Conservation (phyloP, 2,113 vertebrate genomes). For the Pyxicephalus adspersus region DNA sequence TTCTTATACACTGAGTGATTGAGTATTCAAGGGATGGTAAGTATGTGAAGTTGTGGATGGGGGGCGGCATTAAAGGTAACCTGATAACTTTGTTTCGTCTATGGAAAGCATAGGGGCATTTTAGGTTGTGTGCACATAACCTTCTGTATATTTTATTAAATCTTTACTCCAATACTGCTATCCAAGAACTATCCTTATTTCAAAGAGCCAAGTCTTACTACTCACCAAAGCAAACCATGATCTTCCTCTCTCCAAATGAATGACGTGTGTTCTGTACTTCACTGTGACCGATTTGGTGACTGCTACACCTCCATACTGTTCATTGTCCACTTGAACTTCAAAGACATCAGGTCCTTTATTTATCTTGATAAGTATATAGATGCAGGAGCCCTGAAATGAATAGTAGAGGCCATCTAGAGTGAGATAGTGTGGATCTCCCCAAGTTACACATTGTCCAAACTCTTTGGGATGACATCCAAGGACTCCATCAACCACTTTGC, state of each 20-base stretch:
- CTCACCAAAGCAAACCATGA: constrained; percentile 67
- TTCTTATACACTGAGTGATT: too few relatives aligned
- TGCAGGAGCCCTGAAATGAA: constrained; percentile 75
- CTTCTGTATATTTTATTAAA: too few relatives aligned
- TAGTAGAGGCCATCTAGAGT: constrained; percentile 70
- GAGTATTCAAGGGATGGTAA: too few relatives aligned
- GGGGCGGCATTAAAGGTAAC: too few relatives aligned
- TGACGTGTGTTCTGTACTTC: constrained; percentile 58
- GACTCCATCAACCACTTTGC: constrained; percentile 22
- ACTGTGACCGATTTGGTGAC: constrained; percentile 67
- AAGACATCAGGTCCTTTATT: constrained; percentile 51
- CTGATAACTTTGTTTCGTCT: too few relatives aligned
- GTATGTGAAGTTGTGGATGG: too few relatives aligned
- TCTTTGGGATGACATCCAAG: constrained; percentile 29
- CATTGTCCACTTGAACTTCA: constrained; percentile 69
- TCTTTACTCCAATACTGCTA: too few relatives aligned
- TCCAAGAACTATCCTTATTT: too few relatives aligned
- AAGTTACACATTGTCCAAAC: constrained; percentile 67
- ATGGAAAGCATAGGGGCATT: too few relatives aligned
- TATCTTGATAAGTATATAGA: constrained; percentile 50
- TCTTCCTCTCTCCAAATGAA: constrained; percentile 63
- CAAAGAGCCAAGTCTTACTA: neutral
- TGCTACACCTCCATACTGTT: constrained; percentile 58
- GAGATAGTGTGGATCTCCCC: constrained; percentile 71
- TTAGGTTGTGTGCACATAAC: too few relatives aligned